phyloP scores from a whole-genome alignment of 2,113 vertebrate genomes.

The Onychorhynchus coronatus region DNA sequence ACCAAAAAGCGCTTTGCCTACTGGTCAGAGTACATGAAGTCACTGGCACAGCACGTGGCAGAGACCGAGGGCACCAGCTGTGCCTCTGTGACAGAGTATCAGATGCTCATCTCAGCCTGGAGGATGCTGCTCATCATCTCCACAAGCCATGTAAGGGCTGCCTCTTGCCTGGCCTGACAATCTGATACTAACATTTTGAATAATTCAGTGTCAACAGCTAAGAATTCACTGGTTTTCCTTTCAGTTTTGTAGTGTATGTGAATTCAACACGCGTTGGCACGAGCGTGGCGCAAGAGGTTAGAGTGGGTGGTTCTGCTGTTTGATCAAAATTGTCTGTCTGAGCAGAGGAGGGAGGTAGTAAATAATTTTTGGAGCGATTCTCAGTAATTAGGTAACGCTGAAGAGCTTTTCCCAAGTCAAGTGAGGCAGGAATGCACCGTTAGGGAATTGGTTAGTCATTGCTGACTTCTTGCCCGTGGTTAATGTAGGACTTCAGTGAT shows the following conservation, averaged over 20 bases:
- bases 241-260: background rate
- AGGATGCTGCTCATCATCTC: conserved; percentile 91
- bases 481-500: background rate
- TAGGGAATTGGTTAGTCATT: background rate
- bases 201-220: background rate
- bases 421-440: background rate
- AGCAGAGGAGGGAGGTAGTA: background rate
- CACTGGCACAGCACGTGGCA: conserved; percentile 82
- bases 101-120: conserved; percentile 95
- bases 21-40: conserved; percentile 93
- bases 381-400: background rate
- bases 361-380: background rate
- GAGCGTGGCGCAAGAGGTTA: background rate
- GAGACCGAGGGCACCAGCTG: conserved; percentile 84
- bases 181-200: background rate
- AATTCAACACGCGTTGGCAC: background rate
- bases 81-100: conserved; percentile 81
- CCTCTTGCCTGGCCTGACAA: background rate
- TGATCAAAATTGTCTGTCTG: background rate
- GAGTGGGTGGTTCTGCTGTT: background rate
- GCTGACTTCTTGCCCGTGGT: background rate
- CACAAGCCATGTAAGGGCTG: conserved; percentile 83
- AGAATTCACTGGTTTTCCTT: background rate
- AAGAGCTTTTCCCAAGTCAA: background rate
- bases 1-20: conserved; percentile 88